Evolutionary conservation across 2,888 invertebrate genomes (phyloP), one percentile per base, ranked within the genome.

Genomic region (Helleia helle): DNA sequence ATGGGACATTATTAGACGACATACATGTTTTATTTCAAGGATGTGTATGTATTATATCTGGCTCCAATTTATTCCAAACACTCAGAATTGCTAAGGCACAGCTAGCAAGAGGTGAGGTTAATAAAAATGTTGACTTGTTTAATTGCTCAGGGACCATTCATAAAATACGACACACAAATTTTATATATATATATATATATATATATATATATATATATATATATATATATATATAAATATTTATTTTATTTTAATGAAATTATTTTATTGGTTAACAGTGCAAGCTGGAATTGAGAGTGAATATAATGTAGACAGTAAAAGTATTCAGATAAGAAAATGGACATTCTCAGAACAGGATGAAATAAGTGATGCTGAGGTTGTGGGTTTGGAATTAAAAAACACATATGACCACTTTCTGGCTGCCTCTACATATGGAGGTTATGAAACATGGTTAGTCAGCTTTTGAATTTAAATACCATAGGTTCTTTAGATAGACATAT

Each of bases 371-470:
- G 91, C 91, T 56, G 90, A 92, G 34, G 90, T 92, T 6, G 89
- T 94, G 37, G 93, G 94, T 0, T 79, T 90, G 17, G 90, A 87
- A 57, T 87, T 88, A 11, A 89, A 91, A 53, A 93, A 89, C 58
- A 89, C 91, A 0, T 97, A 95, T 77, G 96, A 97, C 69, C 94
- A 97, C 71, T 86, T 97, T 45, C 86, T 93, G 44, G 91, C 91
- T 14, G 93, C 93, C 9, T 94, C 94, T 1, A 87, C 92, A 12
- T 88, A 90, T 62, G 91, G 91, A 25, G 93, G 93, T 43, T 91
- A 90, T 71, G 88, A 89, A 58, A 87, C 90, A 8, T 86, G 87
- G 80, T 87, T 70, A 45, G 36, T n/a, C 26, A 41, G n/a, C n/a
- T n/a, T n/a, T n/a, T n/a, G n/a, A n/a, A n/a, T n/a, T n/a, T n/a